These are phyloP conservation scores for Tipula lateralis DNA, from an alignment of 2,888 invertebrate species.

Conservation along the genomic window DNA sequence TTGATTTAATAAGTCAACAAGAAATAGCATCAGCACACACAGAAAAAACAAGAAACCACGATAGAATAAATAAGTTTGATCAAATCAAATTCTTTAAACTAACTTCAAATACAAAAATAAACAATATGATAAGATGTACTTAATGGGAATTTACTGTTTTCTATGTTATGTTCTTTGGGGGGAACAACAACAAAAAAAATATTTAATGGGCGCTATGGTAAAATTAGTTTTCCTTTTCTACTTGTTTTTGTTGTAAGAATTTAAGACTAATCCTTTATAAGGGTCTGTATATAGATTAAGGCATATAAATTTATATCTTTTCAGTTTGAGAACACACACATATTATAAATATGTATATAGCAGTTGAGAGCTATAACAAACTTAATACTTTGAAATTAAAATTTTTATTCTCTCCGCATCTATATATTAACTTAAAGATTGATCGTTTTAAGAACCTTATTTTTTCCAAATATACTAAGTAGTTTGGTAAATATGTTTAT, in stretches of 20 bases:
- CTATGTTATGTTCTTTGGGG: background rate
- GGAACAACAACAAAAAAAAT: background rate
- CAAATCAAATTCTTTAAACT: slow-evolving; percentile 24
- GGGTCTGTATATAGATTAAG: slow-evolving; percentile 6
- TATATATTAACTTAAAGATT: background rate
- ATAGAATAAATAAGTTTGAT: background rate
- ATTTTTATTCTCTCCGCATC: background rate
- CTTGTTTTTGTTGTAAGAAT: background rate
- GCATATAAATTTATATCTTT: slow-evolving; percentile 24
- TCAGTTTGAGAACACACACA: background rate
- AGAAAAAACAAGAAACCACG: background rate
- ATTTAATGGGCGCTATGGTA: slow-evolving; percentile 3
- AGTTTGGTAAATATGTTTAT: background rate
- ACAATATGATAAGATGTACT: slow-evolving; percentile 14
- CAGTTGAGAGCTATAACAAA: background rate
- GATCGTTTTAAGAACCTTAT: background rate
- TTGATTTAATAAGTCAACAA: slow-evolving; percentile 19
- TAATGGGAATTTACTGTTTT: slow-evolving; percentile 24
- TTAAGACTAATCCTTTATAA: background rate
- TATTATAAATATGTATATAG: background rate
- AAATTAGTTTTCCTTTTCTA: background rate
- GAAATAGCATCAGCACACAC: background rate
- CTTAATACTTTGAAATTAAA: slow-evolving; percentile 14
- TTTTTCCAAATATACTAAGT: background rate
- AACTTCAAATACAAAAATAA: slow-evolving; percentile 7